Base-by-base conservation (phyloP, 2,797 vertebrate genomes). In the Coccyzus lansbergi region DNA sequence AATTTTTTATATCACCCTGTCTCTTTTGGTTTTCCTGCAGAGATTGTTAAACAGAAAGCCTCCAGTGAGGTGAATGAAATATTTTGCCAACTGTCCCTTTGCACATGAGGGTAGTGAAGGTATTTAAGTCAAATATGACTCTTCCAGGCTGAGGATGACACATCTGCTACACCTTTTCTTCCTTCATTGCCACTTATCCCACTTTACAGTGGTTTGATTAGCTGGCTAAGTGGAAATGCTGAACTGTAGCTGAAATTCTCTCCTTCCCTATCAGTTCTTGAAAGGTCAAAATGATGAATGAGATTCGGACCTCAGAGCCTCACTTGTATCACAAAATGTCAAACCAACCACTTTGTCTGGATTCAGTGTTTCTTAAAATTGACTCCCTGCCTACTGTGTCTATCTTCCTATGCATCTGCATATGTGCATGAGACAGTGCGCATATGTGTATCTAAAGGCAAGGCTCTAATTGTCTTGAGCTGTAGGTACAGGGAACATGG, bases 231-330 rank as follows among this genome's bases (percentile, higher is more conserved):
- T 92, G 70, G 72, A 94, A 95, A 88, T 82, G 52, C 72, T 86
- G 90, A 93, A 83, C 69, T 79, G 65, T 64, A 81, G 48, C 51
- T 94, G 84, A 90, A 93, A 74, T 88, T 80, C 55, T 92, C 53
- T 95, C 58, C 80, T 91, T 88, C 52, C 48, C 76, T 86, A 92
- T 84, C 87, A 89, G 75, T 60, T 77, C 44, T 80, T 94, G 86
- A 95, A 96, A 96, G 53, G 82, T 84, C 67, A 94, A 40, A 87
- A 87, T 63, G 82, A 94, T 94, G 84, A 91, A 92, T 87, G 72
- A 55, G 33, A 91, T 88, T 86, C 79, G 95, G 38, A 92, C 67
- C 70, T 94, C 78, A 74, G 84, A 90, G 49, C n/a, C 36, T 92
- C 62, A 72, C 78, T 93, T 85, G 55, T 70, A 81, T 90, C 62